A percentile compares a stretch with the other conserved stretches of the same genome.
Evolutionary conservation across 2,113 vertebrate species (phyloP).

Genomic region (Asarcornis scutulata): DNA sequence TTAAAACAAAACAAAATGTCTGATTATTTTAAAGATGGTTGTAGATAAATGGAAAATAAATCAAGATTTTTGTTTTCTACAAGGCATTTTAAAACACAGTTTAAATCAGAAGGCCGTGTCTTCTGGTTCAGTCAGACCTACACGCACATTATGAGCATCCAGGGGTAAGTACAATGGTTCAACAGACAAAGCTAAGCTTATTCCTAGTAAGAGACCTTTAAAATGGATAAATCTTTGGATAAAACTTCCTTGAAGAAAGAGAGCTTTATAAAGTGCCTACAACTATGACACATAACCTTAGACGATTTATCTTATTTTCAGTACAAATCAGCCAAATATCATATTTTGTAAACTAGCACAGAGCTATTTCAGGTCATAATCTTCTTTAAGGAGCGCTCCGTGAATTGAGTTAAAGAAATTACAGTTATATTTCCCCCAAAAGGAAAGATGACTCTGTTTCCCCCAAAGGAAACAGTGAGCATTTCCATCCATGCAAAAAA

Average conservation of each 20-base stretch:
- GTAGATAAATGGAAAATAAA: not conserved
- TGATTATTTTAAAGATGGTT: not conserved
- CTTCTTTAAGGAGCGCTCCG: not conserved
- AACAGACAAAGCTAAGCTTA: not conserved
- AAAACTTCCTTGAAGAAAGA: not conserved
- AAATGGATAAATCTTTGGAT: not conserved
- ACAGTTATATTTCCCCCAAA: not conserved
- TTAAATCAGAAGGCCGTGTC: not conserved
- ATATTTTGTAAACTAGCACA: not conserved
- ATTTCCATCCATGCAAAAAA: not conserved
- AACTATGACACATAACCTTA: not conserved
- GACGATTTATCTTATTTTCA: not conserved
- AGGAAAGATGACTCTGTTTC: not conserved
- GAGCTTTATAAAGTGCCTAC: not conserved
- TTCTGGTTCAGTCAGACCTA: not conserved
- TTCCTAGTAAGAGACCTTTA: not conserved
- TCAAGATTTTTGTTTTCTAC: not conserved
- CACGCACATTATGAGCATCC: too few species aligned
- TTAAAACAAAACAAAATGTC: not conserved
- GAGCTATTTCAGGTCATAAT: not conserved
- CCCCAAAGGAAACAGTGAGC: not conserved
- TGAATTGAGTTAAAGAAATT: not conserved
- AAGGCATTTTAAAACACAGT: not conserved
- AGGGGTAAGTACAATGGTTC: not conserved
- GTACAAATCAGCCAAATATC: not conserved